Evolutionary conservation across 2,113 vertebrate species (phyloP).

Genomic region (Typhlomys cinereus): DNA sequence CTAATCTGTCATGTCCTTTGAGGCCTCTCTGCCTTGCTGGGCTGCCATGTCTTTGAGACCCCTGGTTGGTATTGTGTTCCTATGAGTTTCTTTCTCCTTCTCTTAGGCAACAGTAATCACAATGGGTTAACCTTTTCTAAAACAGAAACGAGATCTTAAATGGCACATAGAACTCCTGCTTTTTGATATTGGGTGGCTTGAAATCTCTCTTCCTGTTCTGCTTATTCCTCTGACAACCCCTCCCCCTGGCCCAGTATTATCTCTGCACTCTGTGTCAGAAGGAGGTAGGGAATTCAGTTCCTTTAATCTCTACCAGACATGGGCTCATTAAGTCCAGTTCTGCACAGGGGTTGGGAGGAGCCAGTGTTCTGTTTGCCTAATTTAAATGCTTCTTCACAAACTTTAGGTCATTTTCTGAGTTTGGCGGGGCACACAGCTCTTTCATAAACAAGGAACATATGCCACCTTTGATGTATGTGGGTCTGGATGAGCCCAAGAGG

Average conservation of each 20-base stretch:
- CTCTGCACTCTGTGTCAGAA: neutral
- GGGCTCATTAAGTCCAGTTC: conserved; percentile 56
- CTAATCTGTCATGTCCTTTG: neutral
- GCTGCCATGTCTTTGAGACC: no score
- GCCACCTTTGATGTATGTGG: conserved; percentile 60
- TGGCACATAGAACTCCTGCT: neutral
- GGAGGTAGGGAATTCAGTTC: neutral
- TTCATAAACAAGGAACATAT: conserved; percentile 53
- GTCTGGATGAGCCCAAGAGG: conserved; percentile 49
- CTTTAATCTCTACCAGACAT: conserved; percentile 67
- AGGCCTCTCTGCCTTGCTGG: neutral
- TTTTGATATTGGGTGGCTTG: conserved; percentile 48
- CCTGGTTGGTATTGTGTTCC: neutral
- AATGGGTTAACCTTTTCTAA: conserved; percentile 7
- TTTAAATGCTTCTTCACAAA: conserved; percentile 64
- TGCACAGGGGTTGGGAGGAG: conserved; percentile 45
- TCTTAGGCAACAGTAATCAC: neutral
- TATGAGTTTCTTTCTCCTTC: neutral
- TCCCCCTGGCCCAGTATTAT: neutral
- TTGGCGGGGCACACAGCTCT: neutral
- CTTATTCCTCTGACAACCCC: neutral
- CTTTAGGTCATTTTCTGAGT: conserved; percentile 61
- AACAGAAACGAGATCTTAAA: conserved; percentile 53
- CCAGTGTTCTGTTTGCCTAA: conserved; percentile 45
- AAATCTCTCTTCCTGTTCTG: conserved; percentile 49